A percentile compares a stretch with the other conserved stretches of the same genome.
Evolutionary conservation across 2,113 vertebrate genomes (phyloP).

Genomic region (Vombatus ursinus): DNA sequence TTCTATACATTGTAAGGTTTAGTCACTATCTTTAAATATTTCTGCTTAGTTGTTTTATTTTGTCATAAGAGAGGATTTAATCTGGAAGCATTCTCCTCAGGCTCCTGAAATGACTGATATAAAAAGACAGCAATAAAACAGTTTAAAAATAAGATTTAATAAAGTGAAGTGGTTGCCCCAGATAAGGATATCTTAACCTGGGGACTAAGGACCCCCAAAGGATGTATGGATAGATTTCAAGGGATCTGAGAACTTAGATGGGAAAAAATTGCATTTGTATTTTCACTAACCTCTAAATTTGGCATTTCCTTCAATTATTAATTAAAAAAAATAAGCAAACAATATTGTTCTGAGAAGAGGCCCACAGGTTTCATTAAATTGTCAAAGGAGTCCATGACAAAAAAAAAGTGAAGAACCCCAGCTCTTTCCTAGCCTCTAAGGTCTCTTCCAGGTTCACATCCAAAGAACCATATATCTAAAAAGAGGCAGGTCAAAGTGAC

Average conservation of each 20-base stretch:
- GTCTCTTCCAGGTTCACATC: not conserved
- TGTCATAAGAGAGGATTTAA: not conserved
- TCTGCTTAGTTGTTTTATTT: not conserved
- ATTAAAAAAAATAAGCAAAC: not conserved
- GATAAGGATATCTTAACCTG: not conserved
- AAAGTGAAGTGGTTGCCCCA: not conserved
- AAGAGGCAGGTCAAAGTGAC: not conserved
- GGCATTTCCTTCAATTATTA: not conserved
- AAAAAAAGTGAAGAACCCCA: not conserved
- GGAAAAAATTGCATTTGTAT: not conserved
- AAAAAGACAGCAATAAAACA: not conserved
- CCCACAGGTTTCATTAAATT: not conserved
- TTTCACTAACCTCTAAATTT: not conserved
- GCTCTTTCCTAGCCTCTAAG: not conserved
- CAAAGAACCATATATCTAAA: not conserved
- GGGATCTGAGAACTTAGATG: not conserved
- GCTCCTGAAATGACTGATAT: not conserved
- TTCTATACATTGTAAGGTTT: not conserved
- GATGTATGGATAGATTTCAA: not conserved
- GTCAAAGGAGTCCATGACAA: not conserved
- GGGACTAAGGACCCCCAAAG: not conserved
- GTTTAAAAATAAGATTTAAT: not conserved
- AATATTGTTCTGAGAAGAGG: not conserved
- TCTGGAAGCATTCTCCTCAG: not conserved
- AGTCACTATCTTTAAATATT: not conserved